Evolutionary conservation across 2,888 invertebrate genomes (phyloP), one percentile per base, ranked within the genome.

Genomic region (Brachypalpus laphriformis): DNA sequence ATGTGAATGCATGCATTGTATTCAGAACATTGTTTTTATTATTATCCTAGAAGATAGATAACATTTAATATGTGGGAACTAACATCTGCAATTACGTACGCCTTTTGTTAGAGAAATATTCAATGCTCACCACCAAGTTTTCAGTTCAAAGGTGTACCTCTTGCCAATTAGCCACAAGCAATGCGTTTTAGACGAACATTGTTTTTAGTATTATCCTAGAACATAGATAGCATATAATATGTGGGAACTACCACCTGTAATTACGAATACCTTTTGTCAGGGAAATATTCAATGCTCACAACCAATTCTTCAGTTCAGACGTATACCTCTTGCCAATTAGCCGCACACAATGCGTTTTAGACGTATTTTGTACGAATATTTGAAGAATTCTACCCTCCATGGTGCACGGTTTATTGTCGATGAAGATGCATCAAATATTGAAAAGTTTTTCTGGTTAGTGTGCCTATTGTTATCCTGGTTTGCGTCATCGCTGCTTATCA

Each of bases 391-490:
- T n/a, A 94, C 95, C 0, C 93, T 96, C 85, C 96, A 96, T 89
- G 96, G 96, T 0, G 93, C 95, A 11, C 93, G 93, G 87, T 96
- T 94, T 88, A 93, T 96, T 76, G 95, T 94, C 22, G 95, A 96
- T 89, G 93, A 92, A 49, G 93, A 92, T 63, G 90, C 93, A 34
- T 93, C 92, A 87, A 93, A 93, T 92, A 89, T 92, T n/a, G 94
- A 94, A 89, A 92, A 93, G 89, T 88, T 94, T 34, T 94, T 96
- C 88, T 97, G 96, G 96, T 59, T 94, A 3, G 88, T 93, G 4
- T 93, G 95, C 56, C 94, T 96, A 42, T 88, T 92, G 1, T 89
- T 94, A 0, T 94, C 95, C 0, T 96, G 96, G 96, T 93, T 94
- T 78, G 95, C 95, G 2, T 95, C 96, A 0, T 93, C 93, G 8